phyloP scores from a whole-genome alignment of 2,888 invertebrate species.

The Poecilus cupreus region DNA sequence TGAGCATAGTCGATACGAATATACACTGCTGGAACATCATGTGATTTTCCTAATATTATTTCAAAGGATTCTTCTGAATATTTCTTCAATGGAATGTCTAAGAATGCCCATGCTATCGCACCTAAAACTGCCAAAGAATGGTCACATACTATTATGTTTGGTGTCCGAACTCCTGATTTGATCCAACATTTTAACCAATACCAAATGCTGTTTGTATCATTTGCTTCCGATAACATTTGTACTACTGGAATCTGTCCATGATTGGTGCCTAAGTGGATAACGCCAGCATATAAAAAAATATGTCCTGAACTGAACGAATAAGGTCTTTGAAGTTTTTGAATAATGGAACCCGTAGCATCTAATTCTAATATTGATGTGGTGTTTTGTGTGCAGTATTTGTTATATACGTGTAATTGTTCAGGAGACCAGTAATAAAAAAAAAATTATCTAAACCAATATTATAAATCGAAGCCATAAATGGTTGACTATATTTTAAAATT shows the following conservation, averaged over 20 bases:
- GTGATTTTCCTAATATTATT: neutral
- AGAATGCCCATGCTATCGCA: slow-evolving; percentile 42
- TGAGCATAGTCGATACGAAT: slow-evolving; percentile 2
- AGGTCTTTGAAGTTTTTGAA: neutral
- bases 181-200: neutral
- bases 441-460: neutral
- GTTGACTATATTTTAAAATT: neutral
- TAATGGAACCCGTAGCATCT: neutral
- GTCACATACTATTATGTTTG: neutral
- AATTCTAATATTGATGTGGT: neutral
- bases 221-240: slow-evolving; percentile 58
- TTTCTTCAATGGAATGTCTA: neutral
- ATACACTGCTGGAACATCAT: neutral
- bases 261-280: neutral
- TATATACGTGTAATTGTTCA: neutral
- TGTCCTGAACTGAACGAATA: neutral
- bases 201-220: slow-evolving; percentile 31
- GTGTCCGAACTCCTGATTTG: neutral
- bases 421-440: neutral
- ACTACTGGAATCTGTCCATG: slow-evolving; percentile 50
- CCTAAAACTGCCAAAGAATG: slow-evolving; percentile 52
- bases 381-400: neutral
- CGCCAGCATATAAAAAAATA: neutral
- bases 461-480: neutral
- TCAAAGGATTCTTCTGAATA: neutral